These are phyloP conservation scores for Coelinius sp. DNA, from an alignment of 2,888 invertebrate genomes.

Conservation along the genomic window DNA sequence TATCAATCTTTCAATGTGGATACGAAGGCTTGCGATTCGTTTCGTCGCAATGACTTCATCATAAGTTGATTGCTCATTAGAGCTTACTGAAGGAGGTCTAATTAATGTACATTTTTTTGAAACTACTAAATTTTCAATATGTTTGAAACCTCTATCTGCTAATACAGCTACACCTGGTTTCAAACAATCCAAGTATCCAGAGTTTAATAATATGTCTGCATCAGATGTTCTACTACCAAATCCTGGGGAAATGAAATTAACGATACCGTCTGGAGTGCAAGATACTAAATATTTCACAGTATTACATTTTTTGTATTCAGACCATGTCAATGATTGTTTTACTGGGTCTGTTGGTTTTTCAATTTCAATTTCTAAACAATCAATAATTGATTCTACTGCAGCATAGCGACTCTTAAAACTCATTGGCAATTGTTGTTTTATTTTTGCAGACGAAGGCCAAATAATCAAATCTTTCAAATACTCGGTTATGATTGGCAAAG, in stretches of 20 bases:
- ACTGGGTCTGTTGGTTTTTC: conserved; percentile 37
- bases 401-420: no score
- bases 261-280: no score
- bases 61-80: conserved; percentile 41
- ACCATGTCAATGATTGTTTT: no score
- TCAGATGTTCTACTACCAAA: no score
- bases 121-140: conserved; percentile 39
- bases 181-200: conserved; percentile 39
- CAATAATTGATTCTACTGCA: no score
- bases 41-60: conserved; percentile 50
- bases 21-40: conserved; percentile 54
- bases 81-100: conserved; percentile 43
- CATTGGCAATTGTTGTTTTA: no score
- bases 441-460: no score
- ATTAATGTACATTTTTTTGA: conserved; percentile 36
- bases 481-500: no score
- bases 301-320: no score
- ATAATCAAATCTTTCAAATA: no score
- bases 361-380: conserved; percentile 47
- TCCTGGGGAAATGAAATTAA: no score
- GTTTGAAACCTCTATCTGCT: conserved; percentile 47
- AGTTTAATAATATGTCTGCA: conserved; percentile 35
- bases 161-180: conserved; percentile 37
- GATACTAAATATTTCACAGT: no score
- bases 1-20: conserved; percentile 59